Percentiles rank a stretch among this genome's conserved stretches.
phyloP scores from a whole-genome alignment of 1,140 invertebrate genomes.

The Achroia grisella region DNA sequence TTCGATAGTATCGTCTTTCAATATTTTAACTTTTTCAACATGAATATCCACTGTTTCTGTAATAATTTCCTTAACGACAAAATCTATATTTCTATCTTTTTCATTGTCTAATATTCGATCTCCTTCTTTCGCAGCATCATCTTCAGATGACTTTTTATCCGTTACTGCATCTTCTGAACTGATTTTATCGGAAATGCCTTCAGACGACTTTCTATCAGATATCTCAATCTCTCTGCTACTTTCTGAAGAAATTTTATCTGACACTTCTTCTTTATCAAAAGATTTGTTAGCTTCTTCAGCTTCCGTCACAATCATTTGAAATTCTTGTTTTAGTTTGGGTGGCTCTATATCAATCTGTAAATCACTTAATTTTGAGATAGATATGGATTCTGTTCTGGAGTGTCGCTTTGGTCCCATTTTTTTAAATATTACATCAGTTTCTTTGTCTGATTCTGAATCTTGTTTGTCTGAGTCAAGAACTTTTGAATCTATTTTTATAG shows the following conservation, averaged over 20 bases:
- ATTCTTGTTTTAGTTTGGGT: conserved; percentile 55
- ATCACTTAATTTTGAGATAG: conserved; percentile 62
- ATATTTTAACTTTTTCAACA: conserved; percentile 19
- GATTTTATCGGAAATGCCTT: conserved; percentile 68
- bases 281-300: conserved; percentile 60
- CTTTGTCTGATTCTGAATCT: conserved; percentile 57
- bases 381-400: conserved; percentile 66
- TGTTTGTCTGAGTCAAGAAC: conserved; percentile 41
- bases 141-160: conserved; percentile 68
- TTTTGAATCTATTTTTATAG: conserved; percentile 50
- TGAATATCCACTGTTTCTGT: conserved; percentile 31
- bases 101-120: conserved; percentile 20
- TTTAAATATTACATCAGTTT: conserved; percentile 57
- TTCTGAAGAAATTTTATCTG: conserved; percentile 73
- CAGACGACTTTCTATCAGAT: conserved; percentile 68
- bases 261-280: conserved; percentile 64
- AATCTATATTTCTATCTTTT: conserved; percentile 12
- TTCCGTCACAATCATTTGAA: conserved; percentile 70
- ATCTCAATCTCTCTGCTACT: conserved; percentile 70
- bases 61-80: conserved; percentile 16
- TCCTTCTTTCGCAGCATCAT: conserved; percentile 35
- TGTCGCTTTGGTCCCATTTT: conserved; percentile 68
- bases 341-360: conserved; percentile 44
- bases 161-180: conserved; percentile 71
- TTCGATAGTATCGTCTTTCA: conserved; percentile 29